These are phyloP conservation scores for Marisa cornuarietis DNA, from an alignment of 1,140 invertebrate genomes.

Conservation along the genomic window DNA sequence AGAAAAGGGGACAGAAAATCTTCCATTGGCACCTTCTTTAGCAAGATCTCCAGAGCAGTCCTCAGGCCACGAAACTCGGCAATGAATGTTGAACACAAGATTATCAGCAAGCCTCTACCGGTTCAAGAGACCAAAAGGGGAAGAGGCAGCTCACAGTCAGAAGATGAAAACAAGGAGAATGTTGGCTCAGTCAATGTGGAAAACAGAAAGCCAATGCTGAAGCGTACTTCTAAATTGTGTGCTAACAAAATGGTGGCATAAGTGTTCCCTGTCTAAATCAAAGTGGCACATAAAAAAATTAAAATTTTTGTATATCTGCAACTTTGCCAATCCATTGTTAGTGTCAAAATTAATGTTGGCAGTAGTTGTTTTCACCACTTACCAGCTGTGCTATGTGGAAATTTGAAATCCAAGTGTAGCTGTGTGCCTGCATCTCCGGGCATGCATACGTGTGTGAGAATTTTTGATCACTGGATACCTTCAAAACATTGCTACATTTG, in stretches of 20 bases:
- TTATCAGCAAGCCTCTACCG: neutral
- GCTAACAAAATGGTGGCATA: neutral
- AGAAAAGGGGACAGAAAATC: conserved; percentile 41
- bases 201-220: neutral
- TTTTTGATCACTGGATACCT: too few species aligned
- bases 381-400: too few species aligned
- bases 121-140: neutral
- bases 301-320: too few species aligned
- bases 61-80: conserved; percentile 39
- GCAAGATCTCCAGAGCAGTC: conserved; percentile 42
- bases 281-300: too few species aligned
- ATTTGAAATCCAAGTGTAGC: too few species aligned
- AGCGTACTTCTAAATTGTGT: neutral
- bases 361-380: too few species aligned
- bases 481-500: too few species aligned
- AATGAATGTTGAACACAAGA: conserved; percentile 18
- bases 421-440: too few species aligned
- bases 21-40: conserved; percentile 47
- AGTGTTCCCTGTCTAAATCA: too few species aligned
- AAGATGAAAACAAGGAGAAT: conserved; percentile 13
- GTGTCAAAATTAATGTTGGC: too few species aligned
- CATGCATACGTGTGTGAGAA: too few species aligned
- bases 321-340: too few species aligned
- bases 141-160: neutral
- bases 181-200: neutral